A percentile compares a stretch with the other conserved stretches of the same genome.
phyloP scores from a whole-genome alignment of 2,888 invertebrate species.

The Malachius bipustulatus region DNA sequence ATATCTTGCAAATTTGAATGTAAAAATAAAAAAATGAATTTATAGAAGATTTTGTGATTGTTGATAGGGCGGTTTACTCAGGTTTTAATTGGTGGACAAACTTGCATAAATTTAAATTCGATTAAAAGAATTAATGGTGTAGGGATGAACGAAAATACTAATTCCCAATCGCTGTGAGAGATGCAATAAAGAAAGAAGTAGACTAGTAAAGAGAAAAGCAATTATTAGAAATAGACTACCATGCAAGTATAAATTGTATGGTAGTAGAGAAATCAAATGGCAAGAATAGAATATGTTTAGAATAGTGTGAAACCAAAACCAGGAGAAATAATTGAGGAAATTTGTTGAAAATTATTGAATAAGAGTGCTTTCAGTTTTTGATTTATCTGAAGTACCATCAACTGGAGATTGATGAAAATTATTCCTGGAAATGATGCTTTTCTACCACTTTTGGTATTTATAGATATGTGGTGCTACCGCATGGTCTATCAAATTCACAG shows the following conservation, averaged over 20 bases:
- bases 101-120: constrained; percentile 8
- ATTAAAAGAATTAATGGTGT: constrained; percentile 5
- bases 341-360: constrained; percentile 9
- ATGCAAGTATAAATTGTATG: constrained; percentile 13
- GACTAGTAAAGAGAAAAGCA: constrained; percentile 12
- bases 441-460: constrained; percentile 15
- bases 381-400: constrained; percentile 17
- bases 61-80: constrained; percentile 7
- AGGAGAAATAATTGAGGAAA: constrained; percentile 10
- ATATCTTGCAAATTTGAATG: background rate
- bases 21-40: background rate
- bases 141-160: background rate
- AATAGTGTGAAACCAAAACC: constrained; percentile 11
- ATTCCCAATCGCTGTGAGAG: constrained; percentile 6
- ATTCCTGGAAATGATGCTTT: constrained; percentile 19
- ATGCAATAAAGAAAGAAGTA: constrained; percentile 8
- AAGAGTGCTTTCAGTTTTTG: constrained; percentile 14
- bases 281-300: constrained; percentile 12
- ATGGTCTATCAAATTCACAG: too few species aligned
- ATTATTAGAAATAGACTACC: constrained; percentile 8
- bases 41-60: constrained; percentile 8
- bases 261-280: constrained; percentile 14
- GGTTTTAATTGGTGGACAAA: constrained; percentile 7
- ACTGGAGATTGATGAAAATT: constrained; percentile 12
- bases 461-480: too few species aligned